phyloP scores from a whole-genome alignment of 1,140 invertebrate genomes.

The Drosophila nannoptera region DNA sequence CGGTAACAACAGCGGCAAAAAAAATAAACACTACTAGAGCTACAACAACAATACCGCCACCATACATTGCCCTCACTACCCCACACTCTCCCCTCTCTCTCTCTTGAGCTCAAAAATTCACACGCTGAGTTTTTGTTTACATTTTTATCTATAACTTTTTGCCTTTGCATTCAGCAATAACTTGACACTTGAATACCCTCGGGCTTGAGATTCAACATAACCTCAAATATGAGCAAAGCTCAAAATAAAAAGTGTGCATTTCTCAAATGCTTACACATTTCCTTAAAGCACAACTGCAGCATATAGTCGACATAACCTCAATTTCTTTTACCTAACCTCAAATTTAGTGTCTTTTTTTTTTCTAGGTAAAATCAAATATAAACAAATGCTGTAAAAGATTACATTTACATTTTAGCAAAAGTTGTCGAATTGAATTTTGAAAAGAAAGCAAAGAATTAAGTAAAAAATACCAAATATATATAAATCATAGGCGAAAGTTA shows the following conservation, averaged over 20 bases:
- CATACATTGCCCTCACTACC: too few species aligned
- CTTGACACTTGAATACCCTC: slow-evolving; percentile 17
- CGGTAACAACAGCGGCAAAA: too few species aligned
- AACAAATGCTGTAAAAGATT: slow-evolving; percentile 24
- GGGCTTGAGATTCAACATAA: too few species aligned
- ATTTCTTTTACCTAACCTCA: too few species aligned
- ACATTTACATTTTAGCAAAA: slow-evolving; percentile 56
- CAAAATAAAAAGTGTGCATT: too few species aligned
- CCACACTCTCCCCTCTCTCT: too few species aligned
- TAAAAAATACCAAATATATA: slow-evolving; percentile 17
- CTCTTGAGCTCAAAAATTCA: slow-evolving; percentile 9
- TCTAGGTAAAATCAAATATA: background rate
- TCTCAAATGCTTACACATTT: background rate
- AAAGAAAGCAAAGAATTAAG: slow-evolving; percentile 25
- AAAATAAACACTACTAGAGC: too few species aligned
- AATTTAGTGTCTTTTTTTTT: too few species aligned
- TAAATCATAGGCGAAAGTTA: slow-evolving; percentile 47
- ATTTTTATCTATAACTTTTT: too few species aligned
- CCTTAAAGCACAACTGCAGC: background rate
- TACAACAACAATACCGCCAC: too few species aligned
- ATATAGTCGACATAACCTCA: background rate
- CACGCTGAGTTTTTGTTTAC: slow-evolving; percentile 19
- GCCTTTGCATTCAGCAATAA: slow-evolving; percentile 16
- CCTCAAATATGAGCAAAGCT: too few species aligned
- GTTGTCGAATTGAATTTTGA: slow-evolving; percentile 50